Evolutionary conservation across 2,797 vertebrate genomes (phyloP), one percentile per base, ranked within the genome.

Genomic region (Martes flavigula): DNA sequence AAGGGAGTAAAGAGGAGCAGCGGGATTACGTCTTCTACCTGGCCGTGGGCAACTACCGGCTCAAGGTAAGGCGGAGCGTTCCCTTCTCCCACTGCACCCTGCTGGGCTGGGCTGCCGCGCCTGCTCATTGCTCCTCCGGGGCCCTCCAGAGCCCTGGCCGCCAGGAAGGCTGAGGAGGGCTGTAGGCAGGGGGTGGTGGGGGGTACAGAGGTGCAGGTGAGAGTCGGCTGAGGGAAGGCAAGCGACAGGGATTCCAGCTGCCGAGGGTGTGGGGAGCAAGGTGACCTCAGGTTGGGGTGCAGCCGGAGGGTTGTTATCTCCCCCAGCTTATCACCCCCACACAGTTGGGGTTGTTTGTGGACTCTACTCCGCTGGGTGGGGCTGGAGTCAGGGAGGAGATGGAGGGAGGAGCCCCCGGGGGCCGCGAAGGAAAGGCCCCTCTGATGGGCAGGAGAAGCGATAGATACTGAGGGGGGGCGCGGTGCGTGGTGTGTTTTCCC

Each of bases 21-120:
- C 98, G 99, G 54, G 99, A 99, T 97, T 99, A 99, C 43, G 95
- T 99, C 92, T 99, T 99, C 98, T 99, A 99, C 98, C 98, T 99
- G 72, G 98, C 99, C 0, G 99, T 99, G 98, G 99, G 99, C 90
- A 99, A 99, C 98, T 99, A 99, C 98, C 99, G 99, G 97, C 99
- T 99, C 68, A 99, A 99, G 99, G 99, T 98, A 32, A 90, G 79
- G 84, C 11, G 0, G 38, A 10, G 27, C 14, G 10, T 56, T 15
- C 38, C 66, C 77, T 66, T 25, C 21, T 21, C 56, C 72, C 27
- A 1, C 3, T 11, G 46, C 1, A 0, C 7, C 7, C 7, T 3
- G 0, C 70, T 6, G 35, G 12, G 32, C 5, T 18, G 18, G 38
- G n/a, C 64, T 32, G 3, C 7, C 11, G 7, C n/a, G 40, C 68